These are phyloP conservation scores for Pomatorhinus ruficollis DNA, from an alignment of 2,113 vertebrate genomes.

Conservation along the genomic window DNA sequence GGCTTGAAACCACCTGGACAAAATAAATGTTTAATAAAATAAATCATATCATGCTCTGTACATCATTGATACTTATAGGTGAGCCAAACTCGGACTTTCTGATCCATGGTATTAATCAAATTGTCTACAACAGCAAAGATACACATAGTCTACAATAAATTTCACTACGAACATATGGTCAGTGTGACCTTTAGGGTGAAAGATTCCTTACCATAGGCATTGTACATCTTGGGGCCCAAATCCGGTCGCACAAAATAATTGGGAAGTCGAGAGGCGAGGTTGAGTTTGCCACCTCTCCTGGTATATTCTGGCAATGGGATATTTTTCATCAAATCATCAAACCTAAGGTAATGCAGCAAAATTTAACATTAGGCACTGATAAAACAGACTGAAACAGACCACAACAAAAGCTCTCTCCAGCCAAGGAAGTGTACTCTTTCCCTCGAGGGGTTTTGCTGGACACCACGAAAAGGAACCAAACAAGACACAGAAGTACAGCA, in stretches of 20 bases:
- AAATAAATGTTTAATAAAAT: not conserved
- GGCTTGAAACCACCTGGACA: not conserved
- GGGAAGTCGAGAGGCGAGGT: slow-evolving; percentile 80
- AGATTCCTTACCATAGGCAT: slow-evolving; percentile 76
- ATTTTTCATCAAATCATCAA: slow-evolving; percentile 83
- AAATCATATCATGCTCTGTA: not conserved
- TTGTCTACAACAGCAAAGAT: not conserved
- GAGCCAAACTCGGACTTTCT: not conserved
- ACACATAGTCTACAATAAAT: not conserved
- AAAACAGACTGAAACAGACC: not conserved
- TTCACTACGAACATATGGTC: not conserved
- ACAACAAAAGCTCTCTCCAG: not conserved
- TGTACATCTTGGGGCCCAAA: slow-evolving; percentile 84
- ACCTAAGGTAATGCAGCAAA: slow-evolving; percentile 57
- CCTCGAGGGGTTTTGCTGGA: not conserved
- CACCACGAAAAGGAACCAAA: not conserved
- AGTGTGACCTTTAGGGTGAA: not conserved
- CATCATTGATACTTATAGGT: not conserved
- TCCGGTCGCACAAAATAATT: slow-evolving; percentile 82
- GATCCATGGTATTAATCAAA: not conserved
- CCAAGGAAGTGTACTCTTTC: not conserved
- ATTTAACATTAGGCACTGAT: not conserved
- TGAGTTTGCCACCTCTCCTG: slow-evolving; percentile 79
- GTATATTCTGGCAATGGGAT: slow-evolving; percentile 83
- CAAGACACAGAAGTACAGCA: not conserved